phyloP scores from a whole-genome alignment of 2,113 vertebrate species.

The Leuciscus idus region DNA sequence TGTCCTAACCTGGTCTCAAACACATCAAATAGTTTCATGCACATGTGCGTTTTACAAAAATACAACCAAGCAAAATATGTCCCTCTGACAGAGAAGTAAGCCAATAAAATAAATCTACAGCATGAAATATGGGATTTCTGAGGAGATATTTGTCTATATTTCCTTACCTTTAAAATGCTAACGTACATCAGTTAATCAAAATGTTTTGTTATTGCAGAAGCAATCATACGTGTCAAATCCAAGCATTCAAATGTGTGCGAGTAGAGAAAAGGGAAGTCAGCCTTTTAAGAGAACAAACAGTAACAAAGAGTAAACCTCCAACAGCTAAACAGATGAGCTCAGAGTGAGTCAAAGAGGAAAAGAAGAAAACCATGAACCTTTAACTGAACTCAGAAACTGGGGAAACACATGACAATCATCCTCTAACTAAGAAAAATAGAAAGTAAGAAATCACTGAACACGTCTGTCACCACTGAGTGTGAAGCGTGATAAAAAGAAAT shows the following conservation, averaged over 20 bases:
- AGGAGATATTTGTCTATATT: neutral
- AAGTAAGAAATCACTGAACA: neutral
- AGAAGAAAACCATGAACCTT: neutral
- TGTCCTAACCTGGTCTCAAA: neutral
- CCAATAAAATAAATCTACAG: neutral
- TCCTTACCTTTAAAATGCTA: neutral
- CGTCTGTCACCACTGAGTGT: neutral
- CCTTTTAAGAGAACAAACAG: neutral
- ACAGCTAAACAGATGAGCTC: neutral
- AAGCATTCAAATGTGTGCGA: neutral
- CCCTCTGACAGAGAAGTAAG: neutral
- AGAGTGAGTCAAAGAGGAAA: neutral
- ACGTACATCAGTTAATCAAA: neutral
- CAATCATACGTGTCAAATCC: neutral
- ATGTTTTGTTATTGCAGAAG: constrained; percentile 2
- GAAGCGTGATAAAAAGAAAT: neutral
- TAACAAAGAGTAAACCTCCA: constrained; percentile 10
- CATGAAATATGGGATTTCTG: neutral
- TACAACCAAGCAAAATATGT: neutral
- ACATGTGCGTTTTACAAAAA: neutral
- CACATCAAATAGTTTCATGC: neutral
- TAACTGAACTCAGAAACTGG: neutral
- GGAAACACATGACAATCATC: neutral
- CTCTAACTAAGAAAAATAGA: neutral
- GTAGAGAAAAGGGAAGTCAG: constrained; percentile 22